Base-by-base conservation (phyloP, 2,888 invertebrate species). In the Pasiphila rectangulata region DNA sequence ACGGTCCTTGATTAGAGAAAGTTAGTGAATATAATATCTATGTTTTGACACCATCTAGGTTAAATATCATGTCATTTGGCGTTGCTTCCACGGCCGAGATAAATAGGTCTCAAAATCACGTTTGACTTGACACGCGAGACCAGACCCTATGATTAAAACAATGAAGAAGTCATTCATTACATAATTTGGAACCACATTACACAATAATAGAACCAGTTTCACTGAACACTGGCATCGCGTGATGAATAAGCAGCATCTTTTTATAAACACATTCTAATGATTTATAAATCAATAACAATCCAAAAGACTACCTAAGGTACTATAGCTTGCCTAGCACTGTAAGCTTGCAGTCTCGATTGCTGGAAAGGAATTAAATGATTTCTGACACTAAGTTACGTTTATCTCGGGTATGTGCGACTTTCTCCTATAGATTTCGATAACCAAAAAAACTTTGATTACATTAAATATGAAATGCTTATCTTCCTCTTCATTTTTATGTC, bases 1-100 rank as follows among this genome's bases (percentile, higher is more conserved):
- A 54, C 56, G 48, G 46, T 54, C 56, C 49, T 56, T 51, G 52
- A 54, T 54, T 53, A 53, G 56, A 35, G 58, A 59, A 59, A 56
- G 57, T 46, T 34, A 48, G 44, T 44, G 41, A 52, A 56, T n/a
- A 13, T 48, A 46, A 49, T 56, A 51, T 42, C 46, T 49, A 58
- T 54, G 46, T 55, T 53, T 53, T 46, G 30, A 40, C 46, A 47
- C 42, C 53, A 59, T 56, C 53, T 59, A 46, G 53, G 54, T 55
- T 53, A 56, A 59, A 51, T 53, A 46, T 45, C 30, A 45, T 29
- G 46, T 47, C 20, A 25, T 54, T 54, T 53, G 35, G 40, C 53
- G 38, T 53, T 47, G 54, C 51, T 59, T 54, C 19, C 48, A 36
- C 37, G 42, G 54, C 48, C 47, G 44, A 47, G 49, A 54, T 48